Base-by-base conservation (phyloP, 2,888 invertebrate genomes). In the Morpho deidamia region DNA sequence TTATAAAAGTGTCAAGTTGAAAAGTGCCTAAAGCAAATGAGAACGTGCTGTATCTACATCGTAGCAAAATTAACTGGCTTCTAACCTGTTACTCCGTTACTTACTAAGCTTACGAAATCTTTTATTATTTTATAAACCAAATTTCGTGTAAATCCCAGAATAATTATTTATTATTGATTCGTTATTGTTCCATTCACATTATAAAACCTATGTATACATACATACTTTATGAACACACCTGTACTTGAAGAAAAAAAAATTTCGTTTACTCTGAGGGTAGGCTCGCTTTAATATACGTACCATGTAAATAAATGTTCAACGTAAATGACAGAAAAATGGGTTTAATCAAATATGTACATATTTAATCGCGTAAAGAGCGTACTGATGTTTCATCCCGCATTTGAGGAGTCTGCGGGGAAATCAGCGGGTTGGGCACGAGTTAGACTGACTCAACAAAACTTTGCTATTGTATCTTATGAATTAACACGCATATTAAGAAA, bases 31-130 rank as follows among this genome's bases (percentile, higher is more conserved):
- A 39, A 45, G 58, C 52, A 72, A 77, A 77, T 71, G 76, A 69
- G 69, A 69, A 67, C 85, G 83, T 86, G 85, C 71, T 67, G 72
- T 86, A 86, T 86, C 85, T 81, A 72, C 82, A 84, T 86, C 84
- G 76, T 66, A 57, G 66, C 70, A 69, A 80, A 84, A 84, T 85
- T 83, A 85, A 78, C 82, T 78, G 77, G 70, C 72, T 66, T 64
- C 70, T 70, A 69, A 77, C 76, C 74, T 71, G 69, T 61, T 67
- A 65, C 69, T 67, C 67, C 11, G 37, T 38, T 38, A 23, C 37
- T 8, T 44, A 44, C 35, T 35, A 12, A 9, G 11, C 10, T 35
- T 35, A 12, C 1, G 35, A 11, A 12, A 34, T 11, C 14, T 8
- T 38, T 39, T 38, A 8, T 38, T 46, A 38, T 38, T 46, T 38